Percentiles rank a stretch among this genome's conserved stretches.
These are phyloP conservation scores for Synergus umbraculus DNA, from an alignment of 2,888 invertebrate genomes.

Conservation along the genomic window DNA sequence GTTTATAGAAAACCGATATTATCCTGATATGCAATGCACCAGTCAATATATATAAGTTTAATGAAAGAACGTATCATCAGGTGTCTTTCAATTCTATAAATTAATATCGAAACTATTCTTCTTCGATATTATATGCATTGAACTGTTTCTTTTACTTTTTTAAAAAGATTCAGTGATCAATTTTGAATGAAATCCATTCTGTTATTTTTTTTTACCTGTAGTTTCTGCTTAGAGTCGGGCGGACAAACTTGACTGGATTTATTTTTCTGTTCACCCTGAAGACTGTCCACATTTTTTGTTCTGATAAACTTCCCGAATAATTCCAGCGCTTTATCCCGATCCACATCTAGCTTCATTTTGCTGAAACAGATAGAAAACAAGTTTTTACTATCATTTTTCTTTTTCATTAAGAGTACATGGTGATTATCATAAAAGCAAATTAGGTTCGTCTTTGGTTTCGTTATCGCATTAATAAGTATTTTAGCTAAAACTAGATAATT, in stretches of 20 bases:
- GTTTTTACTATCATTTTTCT: constrained; percentile 1
- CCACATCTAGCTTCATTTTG: constrained; percentile 80
- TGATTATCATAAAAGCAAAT: too few species aligned
- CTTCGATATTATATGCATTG: not conserved
- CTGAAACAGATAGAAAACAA: constrained; percentile 55
- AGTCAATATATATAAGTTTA: not conserved
- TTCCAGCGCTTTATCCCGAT: constrained; percentile 84
- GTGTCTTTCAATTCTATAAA: not conserved
- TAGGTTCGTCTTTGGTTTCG: too few species aligned
- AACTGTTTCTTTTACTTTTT: not conserved
- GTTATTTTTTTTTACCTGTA: constrained; percentile 82
- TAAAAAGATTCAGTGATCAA: too few species aligned
- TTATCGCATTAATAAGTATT: too few species aligned
- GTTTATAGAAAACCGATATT: constrained; percentile 24
- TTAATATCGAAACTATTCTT: not conserved
- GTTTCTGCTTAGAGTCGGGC: constrained; percentile 83
- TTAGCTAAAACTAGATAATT: too few species aligned
- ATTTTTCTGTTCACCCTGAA: constrained; percentile 79
- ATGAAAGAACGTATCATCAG: not conserved
- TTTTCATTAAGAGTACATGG: not conserved
- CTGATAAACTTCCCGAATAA: constrained; percentile 91
- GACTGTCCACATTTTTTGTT: constrained; percentile 88
- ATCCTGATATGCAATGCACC: too few species aligned
- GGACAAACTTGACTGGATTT: constrained; percentile 76
- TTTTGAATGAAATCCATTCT: not conserved